A percentile compares a stretch with the other conserved stretches of the same genome.
phyloP scores from a whole-genome alignment of 2,113 vertebrate species.

The Gymnorhina tibicen region DNA sequence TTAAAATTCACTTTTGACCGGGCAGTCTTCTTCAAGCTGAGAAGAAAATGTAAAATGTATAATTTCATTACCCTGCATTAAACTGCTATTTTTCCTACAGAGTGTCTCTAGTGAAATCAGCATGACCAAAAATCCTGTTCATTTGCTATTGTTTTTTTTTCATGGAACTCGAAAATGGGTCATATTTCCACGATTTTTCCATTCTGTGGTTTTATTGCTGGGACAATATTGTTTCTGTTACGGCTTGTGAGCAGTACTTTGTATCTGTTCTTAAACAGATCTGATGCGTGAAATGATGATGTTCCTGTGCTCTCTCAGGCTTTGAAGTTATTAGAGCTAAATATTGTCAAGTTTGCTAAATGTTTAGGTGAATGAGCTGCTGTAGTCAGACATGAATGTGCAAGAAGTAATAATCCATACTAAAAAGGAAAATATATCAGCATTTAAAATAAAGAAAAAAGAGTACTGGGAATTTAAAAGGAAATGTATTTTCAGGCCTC shows the following conservation, averaged over 20 bases:
- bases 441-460: neutral
- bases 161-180: neutral
- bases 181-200: neutral
- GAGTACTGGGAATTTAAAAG: neutral
- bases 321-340: neutral
- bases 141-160: neutral
- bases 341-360: constrained; percentile 2
- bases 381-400: neutral
- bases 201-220: neutral
- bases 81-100: neutral
- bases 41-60: neutral
- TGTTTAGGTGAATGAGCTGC: neutral
- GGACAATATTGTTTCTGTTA: constrained; percentile 34
- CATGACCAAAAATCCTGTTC: neutral
- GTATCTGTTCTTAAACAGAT: constrained; percentile 8
- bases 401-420: neutral
- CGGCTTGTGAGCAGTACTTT: neutral
- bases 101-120: neutral
- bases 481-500: neutral
- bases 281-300: neutral
- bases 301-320: neutral
- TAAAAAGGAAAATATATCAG: neutral
- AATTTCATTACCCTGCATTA: neutral
- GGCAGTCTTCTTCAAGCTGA: neutral
- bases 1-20: constrained; percentile 6